phyloP scores from a whole-genome alignment of 2,797 vertebrate genomes.

The Melopsittacus undulatus region DNA sequence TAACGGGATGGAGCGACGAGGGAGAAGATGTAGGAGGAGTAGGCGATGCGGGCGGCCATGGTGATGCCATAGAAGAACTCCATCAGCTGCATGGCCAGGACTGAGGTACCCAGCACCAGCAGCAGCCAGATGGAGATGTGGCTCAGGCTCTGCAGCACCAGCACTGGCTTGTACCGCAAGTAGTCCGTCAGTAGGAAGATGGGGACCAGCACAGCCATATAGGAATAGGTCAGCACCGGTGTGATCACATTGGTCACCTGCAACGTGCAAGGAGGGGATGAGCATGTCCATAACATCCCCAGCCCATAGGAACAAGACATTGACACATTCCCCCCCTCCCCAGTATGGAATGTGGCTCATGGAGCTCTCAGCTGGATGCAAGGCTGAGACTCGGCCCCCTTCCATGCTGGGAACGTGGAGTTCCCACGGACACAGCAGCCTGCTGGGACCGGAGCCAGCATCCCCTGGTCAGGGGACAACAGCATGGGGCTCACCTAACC shows the following conservation, averaged over 20 bases:
- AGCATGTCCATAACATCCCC: background rate
- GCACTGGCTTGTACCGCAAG: constrained; percentile 91
- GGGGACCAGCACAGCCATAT: constrained; percentile 91
- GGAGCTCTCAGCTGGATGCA: accelerated
- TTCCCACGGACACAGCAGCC: background rate
- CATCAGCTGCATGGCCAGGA: constrained; percentile 93
- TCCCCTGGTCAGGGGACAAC: accelerated
- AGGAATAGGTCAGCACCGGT: constrained; percentile 91
- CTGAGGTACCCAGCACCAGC: constrained; percentile 78
- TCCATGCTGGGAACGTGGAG: background rate
- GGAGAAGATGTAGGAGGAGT: constrained; percentile 97
- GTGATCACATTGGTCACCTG: constrained; percentile 95
- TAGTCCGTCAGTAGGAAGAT: constrained; percentile 92
- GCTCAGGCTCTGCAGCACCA: constrained; percentile 90
- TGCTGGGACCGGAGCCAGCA: background rate
- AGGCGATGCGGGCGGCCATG: constrained; percentile 94
- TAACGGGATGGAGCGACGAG: constrained; percentile 84
- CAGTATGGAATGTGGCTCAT: background rate
- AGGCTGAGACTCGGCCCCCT: background rate
- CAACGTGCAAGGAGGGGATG: background rate
- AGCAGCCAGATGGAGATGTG: constrained; percentile 89
- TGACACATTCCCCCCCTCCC: background rate
- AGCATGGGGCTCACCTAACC: background rate
- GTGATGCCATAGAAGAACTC: constrained; percentile 94
- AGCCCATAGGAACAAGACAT: accelerated